Evolutionary conservation across 2,888 invertebrate species (phyloP).

Genomic region (Sepioteuthis lessoniana): DNA sequence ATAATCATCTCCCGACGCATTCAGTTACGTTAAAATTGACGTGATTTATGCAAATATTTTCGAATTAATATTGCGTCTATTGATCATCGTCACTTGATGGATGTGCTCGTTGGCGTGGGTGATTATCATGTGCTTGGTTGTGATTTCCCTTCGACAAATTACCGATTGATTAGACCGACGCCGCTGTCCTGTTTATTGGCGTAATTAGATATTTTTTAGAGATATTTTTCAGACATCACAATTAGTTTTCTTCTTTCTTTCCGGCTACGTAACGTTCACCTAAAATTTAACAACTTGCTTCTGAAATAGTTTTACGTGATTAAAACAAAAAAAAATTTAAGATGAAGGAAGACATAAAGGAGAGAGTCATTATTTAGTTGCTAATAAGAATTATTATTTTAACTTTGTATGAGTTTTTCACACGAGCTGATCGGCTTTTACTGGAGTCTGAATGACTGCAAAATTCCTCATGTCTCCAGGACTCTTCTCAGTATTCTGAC

Average conservation of each 20-base stretch:
- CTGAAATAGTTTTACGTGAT: too few species aligned
- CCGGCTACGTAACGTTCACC: too few species aligned
- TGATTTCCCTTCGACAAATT: not conserved
- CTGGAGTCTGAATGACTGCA: too few species aligned
- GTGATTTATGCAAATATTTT: not conserved
- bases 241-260: not conserved
- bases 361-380: too few species aligned
- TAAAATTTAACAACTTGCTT: too few species aligned
- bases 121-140: not conserved
- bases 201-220: not conserved
- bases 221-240: not conserved
- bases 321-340: too few species aligned
- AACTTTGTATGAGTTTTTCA: too few species aligned
- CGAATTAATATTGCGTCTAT: not conserved
- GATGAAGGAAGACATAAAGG: too few species aligned
- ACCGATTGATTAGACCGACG: not conserved
- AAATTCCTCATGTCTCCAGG: too few species aligned
- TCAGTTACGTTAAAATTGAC: not conserved
- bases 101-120: not conserved
- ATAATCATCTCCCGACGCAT: not conserved
- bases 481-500: too few species aligned
- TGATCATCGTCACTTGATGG: not conserved
- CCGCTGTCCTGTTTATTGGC: not conserved
- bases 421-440: too few species aligned
- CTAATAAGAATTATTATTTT: too few species aligned